Base-by-base conservation (phyloP, 2,113 vertebrate genomes). In the Cyanistes caeruleus region DNA sequence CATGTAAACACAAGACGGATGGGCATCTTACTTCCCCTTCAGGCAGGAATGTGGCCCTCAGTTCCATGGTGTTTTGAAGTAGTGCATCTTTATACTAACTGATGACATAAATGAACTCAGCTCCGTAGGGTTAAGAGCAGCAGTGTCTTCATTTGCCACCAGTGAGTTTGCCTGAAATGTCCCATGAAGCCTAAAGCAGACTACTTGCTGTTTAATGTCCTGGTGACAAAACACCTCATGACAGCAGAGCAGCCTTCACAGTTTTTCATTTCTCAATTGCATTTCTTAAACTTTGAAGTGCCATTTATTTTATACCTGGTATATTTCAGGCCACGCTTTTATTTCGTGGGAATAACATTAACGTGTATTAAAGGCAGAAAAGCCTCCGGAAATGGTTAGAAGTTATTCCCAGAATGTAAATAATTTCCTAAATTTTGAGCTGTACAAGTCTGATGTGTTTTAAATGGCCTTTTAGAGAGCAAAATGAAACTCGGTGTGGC, bases 401-500 rank as follows among this genome's bases (percentile, higher is more conserved):
- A 93, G 44, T 77, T 95, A 91, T 94, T 95, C 91, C 94, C 77
- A 87, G 91, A 90, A 95, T 93, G 79, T 95, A 94, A 97, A 95
- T 95, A 77, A 95, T 94, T 85, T 80, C 91, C 86, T 96, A 96
- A 92, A 86, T 96, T 93, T 92, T 92, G 72, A 91, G 78, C 59
- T 64, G 53, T 76, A 39, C 65, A 63, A 78, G 55, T 62, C 82
- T 90, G 56, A 90, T 95, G 70, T 94, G 65, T 84, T 95, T 90
- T 96, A 97, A 93, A 97, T 95, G 97, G 96, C 95, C 94, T 97
- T 92, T 87, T 95, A 96, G 92, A 96, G 79, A 96, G 93, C 96
- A 97, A 96, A 97, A 97, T 95, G 94, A 97, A 97, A 93, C 97
- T 96, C 84, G 84, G 90, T n/a, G 55, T 89, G 96, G 95, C 95